Base-by-base conservation (phyloP, 2,797 vertebrate genomes). In the Crocodylus rhombifer region DNA sequence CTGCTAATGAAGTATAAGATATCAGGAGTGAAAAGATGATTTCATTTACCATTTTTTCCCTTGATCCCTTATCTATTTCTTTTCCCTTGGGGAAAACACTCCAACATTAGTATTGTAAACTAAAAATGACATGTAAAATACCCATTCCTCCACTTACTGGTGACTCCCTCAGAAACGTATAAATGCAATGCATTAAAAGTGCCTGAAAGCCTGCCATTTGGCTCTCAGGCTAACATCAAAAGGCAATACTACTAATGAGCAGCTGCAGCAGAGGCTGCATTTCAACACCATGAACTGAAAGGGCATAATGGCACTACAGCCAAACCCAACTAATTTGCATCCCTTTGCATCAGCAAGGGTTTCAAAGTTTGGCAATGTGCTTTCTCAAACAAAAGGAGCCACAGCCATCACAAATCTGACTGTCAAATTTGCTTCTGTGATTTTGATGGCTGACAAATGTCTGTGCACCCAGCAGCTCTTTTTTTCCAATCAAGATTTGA, bases 311-410 rank as follows among this genome's bases (percentile, higher is more conserved):
- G 95, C 91, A 86, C 88, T 8, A 63, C 86, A 5, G 84, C 96
- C 91, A 91, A 90, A 1, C 94, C 97, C 97, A 96, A 96, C 97
- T 98, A 61, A 97, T 97, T 97, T 96, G 93, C 96, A 96, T 97
- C 96, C 92, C 93, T 88, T 91, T 94, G 92, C 95, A 88, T 80
- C 91, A 78, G 91, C 91, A 58, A 93, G 73, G 77, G 78, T 88
- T 96, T 92, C 88, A 89, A 95, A 87, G 77, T 73, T 91, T 91
- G 91, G 86, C 88, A 93, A 89, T 79, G 90, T 51, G 74, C 93
- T 92, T 94, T 81, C 93, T 90, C 51, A 94, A 96, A 97, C 92
- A 97, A 94, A 95, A 97, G 96, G 15, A 81, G 63, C 62, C 88
- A 17, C 63, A 84, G 87, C 56, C 89, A 81, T 90, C 78, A 16